Evolutionary conservation across 2,888 invertebrate species (phyloP), one percentile per base, ranked within the genome.

Genomic region (Listrodromus nycthemerus): DNA sequence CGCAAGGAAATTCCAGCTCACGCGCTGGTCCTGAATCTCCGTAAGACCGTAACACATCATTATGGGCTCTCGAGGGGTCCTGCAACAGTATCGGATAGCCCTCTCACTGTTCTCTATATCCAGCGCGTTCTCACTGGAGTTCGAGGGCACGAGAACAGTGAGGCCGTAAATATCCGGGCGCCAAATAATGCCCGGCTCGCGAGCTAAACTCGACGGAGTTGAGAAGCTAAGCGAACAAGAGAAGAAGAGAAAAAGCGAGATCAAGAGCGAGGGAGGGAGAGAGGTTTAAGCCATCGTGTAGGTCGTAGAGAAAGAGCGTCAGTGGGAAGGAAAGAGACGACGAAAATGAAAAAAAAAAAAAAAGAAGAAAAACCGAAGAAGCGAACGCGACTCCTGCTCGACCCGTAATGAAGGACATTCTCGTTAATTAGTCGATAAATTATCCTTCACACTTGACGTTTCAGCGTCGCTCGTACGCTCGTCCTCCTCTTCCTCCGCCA

Each of bases 391-490:
- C 90, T 90, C 82, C 85, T 88, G 90, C 89, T 88, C 90, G 89
- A 89, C 89, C 90, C 89, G 93, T 93, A 93, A 93, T 93, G 93
- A 93, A 93, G 93, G 93, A 93, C 93, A 93, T 91, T 91, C 91
- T 91, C 91, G 92, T 93, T 93, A 93, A 93, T 93, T 93, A 93
- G 93, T 91, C 92, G 90, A 92, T 93, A 93, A 93, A 93, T 93
- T 93, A 92, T 92, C 90, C 91, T 90, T 91, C 91, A 90, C 89
- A 88, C 89, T 89, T 87, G 89, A 90, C 89, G 88, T 89, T 58
- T 90, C 89, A 89, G 91, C 87, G 88, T 87, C 87, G 86, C 81
- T 80, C 76, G 84, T 82, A 83, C 55, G 70, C 50, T 83, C 78
- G 74, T 82, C 81, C 71, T 84, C 21, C 82, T 66, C 70, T 63